phyloP scores from a whole-genome alignment of 2,113 vertebrate species.

The Lepus europaeus region DNA sequence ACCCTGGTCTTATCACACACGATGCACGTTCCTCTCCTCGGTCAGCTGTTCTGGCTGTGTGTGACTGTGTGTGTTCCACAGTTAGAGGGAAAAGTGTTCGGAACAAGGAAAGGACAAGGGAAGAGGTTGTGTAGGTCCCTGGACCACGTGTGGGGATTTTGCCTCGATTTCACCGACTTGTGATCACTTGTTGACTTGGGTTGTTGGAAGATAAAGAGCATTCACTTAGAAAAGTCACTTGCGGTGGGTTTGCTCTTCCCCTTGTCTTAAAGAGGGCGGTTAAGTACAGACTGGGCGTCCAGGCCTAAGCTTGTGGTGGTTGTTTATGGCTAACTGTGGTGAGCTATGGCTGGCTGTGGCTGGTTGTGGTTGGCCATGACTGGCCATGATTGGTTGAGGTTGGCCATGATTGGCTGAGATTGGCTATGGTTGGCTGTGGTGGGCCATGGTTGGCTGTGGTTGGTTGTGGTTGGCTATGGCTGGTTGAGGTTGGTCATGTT shows the following conservation, averaged over 20 bases:
- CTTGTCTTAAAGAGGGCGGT: background rate
- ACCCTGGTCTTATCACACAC: too few relatives aligned
- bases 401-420: too few relatives aligned
- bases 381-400: too few relatives aligned
- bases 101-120: background rate
- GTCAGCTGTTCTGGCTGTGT: background rate
- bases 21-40: fast-evolving
- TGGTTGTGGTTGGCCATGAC: too few relatives aligned
- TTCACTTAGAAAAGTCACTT: background rate
- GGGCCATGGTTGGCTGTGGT: too few relatives aligned
- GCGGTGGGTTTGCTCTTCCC: background rate
- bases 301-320: background rate
- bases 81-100: background rate
- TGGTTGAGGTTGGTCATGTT: too few relatives aligned
- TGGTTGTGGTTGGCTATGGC: background rate
- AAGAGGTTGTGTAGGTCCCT: fast-evolving
- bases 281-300: background rate
- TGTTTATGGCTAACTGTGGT: background rate
- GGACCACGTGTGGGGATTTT: background rate
- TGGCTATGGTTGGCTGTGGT: too few relatives aligned
- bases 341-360: background rate
- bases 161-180: background rate
- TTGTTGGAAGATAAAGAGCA: background rate
- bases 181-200: background rate
- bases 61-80: background rate